Evolutionary conservation across 1,140 invertebrate species (phyloP).

Genomic region (Brachionus sp.): DNA sequence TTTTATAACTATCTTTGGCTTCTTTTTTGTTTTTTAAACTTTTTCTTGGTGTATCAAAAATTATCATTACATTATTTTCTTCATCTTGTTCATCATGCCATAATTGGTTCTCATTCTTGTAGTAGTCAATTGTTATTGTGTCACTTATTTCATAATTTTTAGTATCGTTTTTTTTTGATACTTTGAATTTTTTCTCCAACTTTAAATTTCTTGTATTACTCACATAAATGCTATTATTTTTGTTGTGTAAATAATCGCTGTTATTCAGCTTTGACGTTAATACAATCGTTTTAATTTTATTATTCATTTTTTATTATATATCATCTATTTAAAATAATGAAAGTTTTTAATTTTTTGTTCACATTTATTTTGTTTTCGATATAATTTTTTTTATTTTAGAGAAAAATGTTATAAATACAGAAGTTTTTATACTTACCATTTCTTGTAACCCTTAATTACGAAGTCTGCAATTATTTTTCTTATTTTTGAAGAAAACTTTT

Average conservation of each 20-base stretch:
- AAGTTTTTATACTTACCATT: too few species aligned
- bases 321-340: too few species aligned
- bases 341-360: too few species aligned
- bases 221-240: background rate
- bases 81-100: background rate
- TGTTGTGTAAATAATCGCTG: background rate
- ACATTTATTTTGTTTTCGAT: too few species aligned
- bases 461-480: too few species aligned
- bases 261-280: background rate
- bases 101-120: background rate
- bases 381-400: too few species aligned
- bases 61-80: background rate
- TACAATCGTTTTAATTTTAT: background rate
- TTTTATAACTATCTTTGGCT: too few species aligned
- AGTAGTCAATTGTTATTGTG: background rate
- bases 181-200: background rate
- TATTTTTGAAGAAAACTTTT: too few species aligned
- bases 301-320: too few species aligned
- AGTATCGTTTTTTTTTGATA: background rate
- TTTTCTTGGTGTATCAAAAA: background rate
- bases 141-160: background rate
- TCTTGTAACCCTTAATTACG: too few species aligned
- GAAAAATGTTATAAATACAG: too few species aligned
- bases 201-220: background rate
- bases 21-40: background rate